phyloP scores from a whole-genome alignment of 2,113 vertebrate genomes.

The Tetrao urogallus region DNA sequence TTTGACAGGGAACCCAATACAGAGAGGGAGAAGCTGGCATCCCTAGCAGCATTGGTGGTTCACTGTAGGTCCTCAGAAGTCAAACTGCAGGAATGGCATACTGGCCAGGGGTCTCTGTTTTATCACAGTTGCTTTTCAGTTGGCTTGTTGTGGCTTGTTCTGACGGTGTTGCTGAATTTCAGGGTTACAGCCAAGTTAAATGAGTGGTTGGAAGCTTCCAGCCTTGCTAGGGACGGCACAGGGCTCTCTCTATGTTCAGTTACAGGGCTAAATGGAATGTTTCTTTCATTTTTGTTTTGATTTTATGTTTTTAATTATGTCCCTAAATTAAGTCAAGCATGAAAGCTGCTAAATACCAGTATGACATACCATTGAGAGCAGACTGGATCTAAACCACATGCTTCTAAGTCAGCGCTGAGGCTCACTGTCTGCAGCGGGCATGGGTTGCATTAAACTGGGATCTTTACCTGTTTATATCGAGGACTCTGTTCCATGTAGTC shows the following conservation, averaged over 20 bases:
- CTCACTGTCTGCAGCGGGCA: background rate
- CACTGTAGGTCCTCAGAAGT: background rate
- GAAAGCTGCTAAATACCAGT: slow-evolving; percentile 15
- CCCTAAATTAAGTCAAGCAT: background rate
- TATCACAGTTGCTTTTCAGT: background rate
- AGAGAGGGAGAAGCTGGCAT: background rate
- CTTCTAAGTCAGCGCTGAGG: background rate
- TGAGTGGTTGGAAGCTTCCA: background rate
- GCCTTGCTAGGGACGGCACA: background rate
- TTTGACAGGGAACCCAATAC: rapidly evolving
- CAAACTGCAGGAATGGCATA: background rate
- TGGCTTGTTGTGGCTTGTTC: background rate
- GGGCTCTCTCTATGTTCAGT: background rate
- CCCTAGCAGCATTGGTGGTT: background rate
- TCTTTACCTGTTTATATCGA: background rate
- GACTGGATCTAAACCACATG: background rate
- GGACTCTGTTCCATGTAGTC: background rate
- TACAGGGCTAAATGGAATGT: background rate
- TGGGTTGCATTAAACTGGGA: background rate
- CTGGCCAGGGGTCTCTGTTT: background rate
- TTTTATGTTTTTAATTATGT: slow-evolving; percentile 20
- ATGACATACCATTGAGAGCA: background rate
- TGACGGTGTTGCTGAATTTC: background rate
- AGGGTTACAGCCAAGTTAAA: background rate
- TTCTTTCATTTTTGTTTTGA: background rate